Conservation (phyloP, 2,888 invertebrate genomes). For the Allophyes oxyacanthae region DNA sequence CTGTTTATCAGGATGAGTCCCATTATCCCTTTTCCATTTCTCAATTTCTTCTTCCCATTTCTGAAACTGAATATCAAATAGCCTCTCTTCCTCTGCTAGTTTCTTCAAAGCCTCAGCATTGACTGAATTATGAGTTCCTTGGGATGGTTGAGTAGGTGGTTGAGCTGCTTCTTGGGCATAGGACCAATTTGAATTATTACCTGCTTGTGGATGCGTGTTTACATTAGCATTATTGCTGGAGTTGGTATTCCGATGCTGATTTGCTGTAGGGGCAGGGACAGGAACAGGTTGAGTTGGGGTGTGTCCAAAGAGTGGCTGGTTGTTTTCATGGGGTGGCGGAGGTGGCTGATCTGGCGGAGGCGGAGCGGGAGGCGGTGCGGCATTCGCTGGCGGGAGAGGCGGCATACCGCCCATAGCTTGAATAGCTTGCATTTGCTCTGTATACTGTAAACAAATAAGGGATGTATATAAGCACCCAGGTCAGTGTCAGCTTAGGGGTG, state of each 20-base stretch:
- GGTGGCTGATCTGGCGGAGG: conserved; percentile 72
- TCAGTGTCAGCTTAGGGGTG: no score
- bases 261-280: conserved; percentile 58
- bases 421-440: conserved; percentile 80
- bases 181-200: conserved; percentile 73
- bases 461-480: no score
- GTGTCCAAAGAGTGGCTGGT: conserved; percentile 76
- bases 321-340: conserved; percentile 79
- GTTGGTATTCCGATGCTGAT: conserved; percentile 49
- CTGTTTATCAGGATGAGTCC: conserved; percentile 96
- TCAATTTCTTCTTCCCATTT: conserved; percentile 98
- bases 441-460: conserved; percentile 70
- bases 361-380: conserved; percentile 66
- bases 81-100: conserved; percentile 92
- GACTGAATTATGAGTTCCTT: conserved; percentile 49
- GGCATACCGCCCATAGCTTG: conserved; percentile 71
- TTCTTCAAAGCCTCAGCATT: conserved; percentile 80
- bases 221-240: conserved; percentile 54
- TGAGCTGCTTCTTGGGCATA: conserved; percentile 58
- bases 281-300: conserved; percentile 53
- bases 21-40: conserved; percentile 97
- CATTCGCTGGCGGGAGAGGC: conserved; percentile 68
- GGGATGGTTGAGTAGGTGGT: conserved; percentile 32
- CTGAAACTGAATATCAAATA: conserved; percentile 96
- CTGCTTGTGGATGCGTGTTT: conserved; percentile 58